Percentiles rank a stretch among this genome's conserved stretches.
Evolutionary conservation across 2,113 vertebrate genomes (phyloP).

Genomic region (Mixornis gularis): DNA sequence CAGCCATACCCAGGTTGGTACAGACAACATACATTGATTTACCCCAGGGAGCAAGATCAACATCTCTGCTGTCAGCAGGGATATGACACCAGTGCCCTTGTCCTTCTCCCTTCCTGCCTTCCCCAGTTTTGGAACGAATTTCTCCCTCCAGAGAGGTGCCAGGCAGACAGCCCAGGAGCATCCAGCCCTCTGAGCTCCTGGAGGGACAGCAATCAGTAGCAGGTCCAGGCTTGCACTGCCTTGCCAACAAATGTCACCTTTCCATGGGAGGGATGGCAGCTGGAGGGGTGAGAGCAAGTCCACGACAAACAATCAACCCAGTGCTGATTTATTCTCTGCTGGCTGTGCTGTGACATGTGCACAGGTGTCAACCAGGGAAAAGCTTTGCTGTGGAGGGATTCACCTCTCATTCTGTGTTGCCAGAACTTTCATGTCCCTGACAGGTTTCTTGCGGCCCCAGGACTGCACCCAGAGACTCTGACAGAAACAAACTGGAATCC

Average conservation of each 20-base stretch:
- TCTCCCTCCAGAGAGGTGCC: not conserved
- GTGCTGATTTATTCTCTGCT: not conserved
- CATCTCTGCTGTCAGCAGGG: not conserved
- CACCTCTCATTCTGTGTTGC: not conserved
- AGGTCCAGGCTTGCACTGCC: not conserved
- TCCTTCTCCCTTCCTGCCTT: not conserved
- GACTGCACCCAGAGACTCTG: not conserved
- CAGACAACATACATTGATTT: not conserved
- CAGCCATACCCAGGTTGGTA: too few relatives aligned
- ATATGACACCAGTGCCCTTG: accelerated
- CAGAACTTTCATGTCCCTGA: not conserved
- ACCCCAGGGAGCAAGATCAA: not conserved
- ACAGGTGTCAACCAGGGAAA: not conserved
- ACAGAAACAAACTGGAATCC: not conserved
- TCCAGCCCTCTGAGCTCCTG: not conserved
- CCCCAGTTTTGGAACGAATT: not conserved
- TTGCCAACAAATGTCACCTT: not conserved
- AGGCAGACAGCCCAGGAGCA: not conserved
- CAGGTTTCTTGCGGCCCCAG: not conserved
- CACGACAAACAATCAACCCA: not conserved
- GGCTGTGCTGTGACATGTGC: not conserved
- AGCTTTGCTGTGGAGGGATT: not conserved
- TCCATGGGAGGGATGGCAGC: not conserved
- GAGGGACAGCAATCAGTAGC: not conserved
- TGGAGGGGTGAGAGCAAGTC: not conserved